Evolutionary conservation across 2,797 vertebrate genomes (phyloP), one percentile per base, ranked within the genome.

Genomic region (Rhinogobio ventralis): DNA sequence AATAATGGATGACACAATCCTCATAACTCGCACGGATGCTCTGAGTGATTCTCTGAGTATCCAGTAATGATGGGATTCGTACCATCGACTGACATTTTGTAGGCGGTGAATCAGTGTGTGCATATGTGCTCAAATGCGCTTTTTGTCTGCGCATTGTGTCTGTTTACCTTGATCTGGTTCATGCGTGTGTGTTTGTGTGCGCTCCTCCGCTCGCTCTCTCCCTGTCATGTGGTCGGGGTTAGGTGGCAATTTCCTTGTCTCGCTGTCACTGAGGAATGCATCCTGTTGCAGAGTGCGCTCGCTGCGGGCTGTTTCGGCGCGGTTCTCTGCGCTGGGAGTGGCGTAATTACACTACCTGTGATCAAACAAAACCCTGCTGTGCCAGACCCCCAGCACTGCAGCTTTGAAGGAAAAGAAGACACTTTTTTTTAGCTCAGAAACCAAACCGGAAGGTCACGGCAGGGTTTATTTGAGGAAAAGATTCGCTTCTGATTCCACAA

Each of bases 201-300:
- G 25, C 36, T 69, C 25, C 53, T 28, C n/a, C 28, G 15, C 64
- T 53, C 33, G 39, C 69, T 73, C 60, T 60, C 76, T 79, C 46
- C 76, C 69, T 73, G 84, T 83, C 86, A 84, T 88, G 86, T 85
- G 88, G 87, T 86, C 46, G 78, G 53, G 82, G 81, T 88, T 57
- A 81, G 80, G 83, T 84, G 84, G 85, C 84, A 85, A 88, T 89
- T 87, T 90, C 74, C 85, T 79, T 83, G 89, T 88, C 76, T 81
- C 39, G 78, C 84, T 79, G 86, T 87, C 82, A 84, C 17, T 55
- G 33, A 83, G 88, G 84, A 89, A 88, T 89, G 88, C 87, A 28
- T 87, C 84, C 83, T 85, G 73, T 76, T 86, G 86, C 86, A 51
- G 80, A 72, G 80, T 57, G 57, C 15, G 33, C 73, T 73, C 25